Evolutionary conservation across 2,888 invertebrate genomes (phyloP).

Genomic region (Cheilosia vulpina): DNA sequence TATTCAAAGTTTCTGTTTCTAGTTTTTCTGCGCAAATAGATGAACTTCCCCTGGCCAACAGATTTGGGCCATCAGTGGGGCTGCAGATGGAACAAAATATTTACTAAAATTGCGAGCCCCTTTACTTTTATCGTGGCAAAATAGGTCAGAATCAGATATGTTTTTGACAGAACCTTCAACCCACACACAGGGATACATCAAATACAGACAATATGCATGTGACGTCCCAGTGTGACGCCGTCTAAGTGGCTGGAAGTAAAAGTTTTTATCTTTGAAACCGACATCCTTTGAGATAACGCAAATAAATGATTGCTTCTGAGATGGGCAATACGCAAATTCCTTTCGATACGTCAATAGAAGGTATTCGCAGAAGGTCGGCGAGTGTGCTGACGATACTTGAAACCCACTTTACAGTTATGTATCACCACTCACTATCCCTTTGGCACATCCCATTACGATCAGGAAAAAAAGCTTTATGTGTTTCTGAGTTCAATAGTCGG

Average conservation of each 20-base stretch:
- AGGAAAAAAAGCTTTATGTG: constrained; percentile 20
- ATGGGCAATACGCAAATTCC: constrained; percentile 1
- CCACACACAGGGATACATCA: constrained; percentile 34
- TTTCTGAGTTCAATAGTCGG: not conserved
- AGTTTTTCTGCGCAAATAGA: constrained; percentile 5
- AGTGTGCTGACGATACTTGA: no score
- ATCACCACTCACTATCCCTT: constrained; percentile 8
- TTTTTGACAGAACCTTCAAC: not conserved
- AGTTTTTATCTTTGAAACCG: constrained; percentile 15
- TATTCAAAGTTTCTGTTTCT: constrained; percentile 26
- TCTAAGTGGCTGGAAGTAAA: constrained; percentile 20
- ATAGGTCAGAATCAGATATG: constrained; percentile 15
- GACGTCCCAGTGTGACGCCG: constrained; percentile 60
- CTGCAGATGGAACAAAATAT: constrained; percentile 14
- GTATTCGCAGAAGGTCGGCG: not conserved
- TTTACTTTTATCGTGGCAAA: constrained; percentile 25
- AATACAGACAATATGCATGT: constrained; percentile 55
- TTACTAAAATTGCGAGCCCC: constrained; percentile 13
- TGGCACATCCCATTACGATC: constrained; percentile 9
- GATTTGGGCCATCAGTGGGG: not conserved
- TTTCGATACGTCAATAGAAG: constrained; percentile 8
- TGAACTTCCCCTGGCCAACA: not conserved
- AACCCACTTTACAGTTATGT: no score
- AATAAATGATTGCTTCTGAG: constrained; percentile 5
- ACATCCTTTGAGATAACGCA: constrained; percentile 33